Percentiles rank a stretch among this genome's conserved stretches.
These are phyloP conservation scores for Menidia beryllina DNA, from an alignment of 2,113 vertebrate species.

Conservation along the genomic window DNA sequence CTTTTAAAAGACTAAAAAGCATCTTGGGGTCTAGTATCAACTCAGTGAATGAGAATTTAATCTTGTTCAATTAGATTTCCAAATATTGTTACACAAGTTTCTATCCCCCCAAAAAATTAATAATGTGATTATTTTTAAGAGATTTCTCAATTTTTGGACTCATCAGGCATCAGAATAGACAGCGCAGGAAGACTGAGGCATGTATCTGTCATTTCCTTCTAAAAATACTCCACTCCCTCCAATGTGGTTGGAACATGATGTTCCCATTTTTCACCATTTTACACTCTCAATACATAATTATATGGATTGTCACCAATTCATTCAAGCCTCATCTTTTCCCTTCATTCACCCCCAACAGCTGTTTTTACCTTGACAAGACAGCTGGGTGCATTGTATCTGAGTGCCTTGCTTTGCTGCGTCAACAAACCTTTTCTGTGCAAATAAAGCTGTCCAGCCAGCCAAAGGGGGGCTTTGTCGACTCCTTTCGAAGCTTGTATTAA, in stretches of 20 bases:
- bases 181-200: conserved; percentile 9
- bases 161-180: conserved; percentile 12
- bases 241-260: conserved; percentile 35
- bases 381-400: conserved; percentile 59
- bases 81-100: neutral
- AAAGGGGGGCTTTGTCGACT: conserved; percentile 65
- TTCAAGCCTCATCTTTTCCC: conserved; percentile 38
- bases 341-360: conserved; percentile 31
- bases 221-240: conserved; percentile 33
- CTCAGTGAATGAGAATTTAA: conserved; percentile 14
- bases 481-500: conserved; percentile 70
- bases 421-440: conserved; percentile 65
- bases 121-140: conserved; percentile 8
- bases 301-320: conserved; percentile 44
- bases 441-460: conserved; percentile 52
- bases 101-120: conserved; percentile 13
- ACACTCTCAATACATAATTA: conserved; percentile 45
- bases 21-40: neutral
- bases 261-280: conserved; percentile 35
- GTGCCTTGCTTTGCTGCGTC: conserved; percentile 49
- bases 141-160: conserved; percentile 5
- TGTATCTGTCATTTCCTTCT: conserved; percentile 20
- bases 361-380: conserved; percentile 33
- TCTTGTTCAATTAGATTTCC: neutral
- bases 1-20: conserved; percentile 7